Base-by-base conservation (phyloP, 1,140 invertebrate genomes). In the Eciton burchellii region DNA sequence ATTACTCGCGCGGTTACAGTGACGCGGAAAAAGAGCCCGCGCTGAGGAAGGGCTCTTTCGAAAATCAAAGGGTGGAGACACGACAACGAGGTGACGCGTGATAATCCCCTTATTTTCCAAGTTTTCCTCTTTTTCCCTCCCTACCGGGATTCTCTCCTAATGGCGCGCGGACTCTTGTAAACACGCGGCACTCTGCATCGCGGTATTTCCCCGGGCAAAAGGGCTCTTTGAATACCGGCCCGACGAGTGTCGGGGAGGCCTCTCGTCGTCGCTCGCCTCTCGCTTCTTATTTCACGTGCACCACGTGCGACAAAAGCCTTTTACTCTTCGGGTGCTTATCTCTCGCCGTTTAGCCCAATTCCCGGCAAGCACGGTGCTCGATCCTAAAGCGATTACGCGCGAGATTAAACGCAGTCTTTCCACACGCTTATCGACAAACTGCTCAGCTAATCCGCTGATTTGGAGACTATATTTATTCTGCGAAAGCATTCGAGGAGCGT, bases 191-290 rank as follows among this genome's bases (percentile, higher is more conserved):
- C 84, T 85, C 82, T 79, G 68, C 56, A 49, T 26, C 84, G 57
- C 43, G 81, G 45, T 63, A 79, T 84, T 85, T 84, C 65, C 66
- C 47, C 82, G 26, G 66, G 79, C 81, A 49, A 85, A 83, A 79
- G 84, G 72, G 72, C 82, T 83, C 73, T 87, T 84, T 87, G 71
- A 85, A 77, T 83, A 54, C 63, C 71, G 41, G 63, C 83, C 82
- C 49, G 56, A 65, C 72, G 54, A 83, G 82, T 43, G 65, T 86
- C 68, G 26, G 11, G 29, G 5, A 54, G 19, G 16, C 35, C 63
- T 35, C 83, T 84, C 62, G 16, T 76, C 43, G 26, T 45, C 62
- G 63, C 43, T 54, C 73, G 29, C 57, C 41, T 65, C 41, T 43
- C 65, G 29, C 21, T 72, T 66, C 83, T 56, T 56, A 14, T 81